phyloP scores from a whole-genome alignment of 2,888 invertebrate genomes.

The Drosophila flavopinicola region DNA sequence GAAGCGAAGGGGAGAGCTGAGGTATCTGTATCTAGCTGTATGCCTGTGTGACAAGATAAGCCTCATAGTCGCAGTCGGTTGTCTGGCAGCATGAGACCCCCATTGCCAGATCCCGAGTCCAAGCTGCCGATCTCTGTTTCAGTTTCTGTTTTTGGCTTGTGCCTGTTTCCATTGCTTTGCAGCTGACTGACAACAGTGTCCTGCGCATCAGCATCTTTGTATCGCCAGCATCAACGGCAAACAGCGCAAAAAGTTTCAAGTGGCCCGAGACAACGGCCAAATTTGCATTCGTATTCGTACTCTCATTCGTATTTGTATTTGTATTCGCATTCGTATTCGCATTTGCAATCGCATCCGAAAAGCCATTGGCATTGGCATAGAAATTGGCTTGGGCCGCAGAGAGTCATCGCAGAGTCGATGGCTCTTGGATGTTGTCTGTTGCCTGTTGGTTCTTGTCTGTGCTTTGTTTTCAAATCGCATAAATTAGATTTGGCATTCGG shows the following conservation, averaged over 20 bases:
- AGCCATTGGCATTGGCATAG: constrained; percentile 57
- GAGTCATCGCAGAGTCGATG: constrained; percentile 1
- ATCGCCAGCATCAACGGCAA: constrained; percentile 34
- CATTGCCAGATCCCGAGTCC: constrained; percentile 20
- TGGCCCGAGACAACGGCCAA: constrained; percentile 50
- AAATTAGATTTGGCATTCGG: constrained; percentile 69
- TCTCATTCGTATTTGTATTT: constrained; percentile 20
- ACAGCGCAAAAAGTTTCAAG: constrained; percentile 50
- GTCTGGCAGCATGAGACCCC: constrained; percentile 1
- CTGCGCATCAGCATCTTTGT: constrained; percentile 50
- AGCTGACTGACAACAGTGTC: constrained; percentile 54
- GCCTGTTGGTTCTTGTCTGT: constrained; percentile 9
- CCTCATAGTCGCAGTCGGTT: constrained; percentile 22
- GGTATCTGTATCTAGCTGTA: constrained; percentile 28
- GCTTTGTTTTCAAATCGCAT: constrained; percentile 51
- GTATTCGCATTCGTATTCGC: constrained; percentile 33
- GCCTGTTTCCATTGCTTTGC: constrained; percentile 31
- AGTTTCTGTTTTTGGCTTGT: constrained; percentile 60
- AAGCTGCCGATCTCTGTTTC: constrained; percentile 21
- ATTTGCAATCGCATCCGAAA: constrained; percentile 23
- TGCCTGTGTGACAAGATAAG: constrained; percentile 72
- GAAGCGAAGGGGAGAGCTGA: too few relatives aligned
- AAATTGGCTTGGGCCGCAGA: constrained; percentile 6
- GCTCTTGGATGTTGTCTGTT: constrained; percentile 7
- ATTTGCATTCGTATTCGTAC: constrained; percentile 55